phyloP scores from a whole-genome alignment of 35 echinoderm and acorn worm genomes.

The Diadema setosum region DNA sequence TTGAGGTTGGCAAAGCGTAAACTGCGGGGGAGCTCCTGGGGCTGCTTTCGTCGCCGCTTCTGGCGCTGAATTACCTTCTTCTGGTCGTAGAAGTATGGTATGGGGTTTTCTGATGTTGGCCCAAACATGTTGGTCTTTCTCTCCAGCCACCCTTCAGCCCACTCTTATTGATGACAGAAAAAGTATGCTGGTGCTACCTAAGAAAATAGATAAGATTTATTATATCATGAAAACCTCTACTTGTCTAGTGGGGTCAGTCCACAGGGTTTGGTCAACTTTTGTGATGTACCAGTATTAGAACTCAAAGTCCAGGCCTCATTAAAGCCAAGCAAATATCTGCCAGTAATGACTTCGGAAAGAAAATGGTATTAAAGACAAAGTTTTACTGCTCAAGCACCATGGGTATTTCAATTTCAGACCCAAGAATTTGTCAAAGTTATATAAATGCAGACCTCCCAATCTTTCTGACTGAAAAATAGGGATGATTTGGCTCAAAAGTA shows the following conservation, averaged over 20 bases:
- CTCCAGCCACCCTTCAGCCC: not conserved
- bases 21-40: constrained; percentile 73
- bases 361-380: too few relatives aligned
- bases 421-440: too few relatives aligned
- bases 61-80: constrained; percentile 49
- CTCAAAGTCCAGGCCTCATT: not conserved
- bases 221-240: not conserved
- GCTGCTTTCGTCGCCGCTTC: constrained; percentile 62
- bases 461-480: too few relatives aligned
- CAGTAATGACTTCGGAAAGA: too few relatives aligned
- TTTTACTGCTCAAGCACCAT: too few relatives aligned
- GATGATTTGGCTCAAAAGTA: too few relatives aligned
- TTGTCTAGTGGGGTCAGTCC: not conserved
- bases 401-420: too few relatives aligned
- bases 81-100: constrained; percentile 81
- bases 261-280: not conserved
- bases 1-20: constrained; percentile 93
- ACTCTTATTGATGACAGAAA: not conserved
- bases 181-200: not conserved
- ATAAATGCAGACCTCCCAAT: too few relatives aligned
- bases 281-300: not conserved
- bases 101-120: not conserved
- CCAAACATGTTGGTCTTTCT: not conserved
- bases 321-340: too few relatives aligned
- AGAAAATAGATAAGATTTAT: not conserved